Evolutionary conservation across 2,113 vertebrate genomes (phyloP).

Genomic region (Dipodomys stephensi): DNA sequence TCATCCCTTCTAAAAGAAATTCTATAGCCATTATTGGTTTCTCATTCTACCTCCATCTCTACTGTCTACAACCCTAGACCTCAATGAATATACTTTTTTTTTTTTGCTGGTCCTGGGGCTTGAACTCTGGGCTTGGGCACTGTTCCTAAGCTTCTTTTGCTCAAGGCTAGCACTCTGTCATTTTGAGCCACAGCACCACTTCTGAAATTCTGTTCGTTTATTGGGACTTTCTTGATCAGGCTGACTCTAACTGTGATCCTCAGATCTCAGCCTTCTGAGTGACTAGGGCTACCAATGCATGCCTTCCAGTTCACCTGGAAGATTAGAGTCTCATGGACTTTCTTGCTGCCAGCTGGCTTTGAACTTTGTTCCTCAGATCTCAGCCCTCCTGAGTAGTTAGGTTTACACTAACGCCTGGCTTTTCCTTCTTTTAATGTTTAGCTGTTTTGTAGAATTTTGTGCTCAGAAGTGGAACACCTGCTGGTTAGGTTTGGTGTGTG

Average conservation of each 20-base stretch:
- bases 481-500: not conserved
- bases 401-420: not conserved
- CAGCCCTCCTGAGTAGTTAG: too few species aligned
- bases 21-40: not conserved
- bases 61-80: not conserved
- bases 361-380: too few species aligned
- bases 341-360: too few species aligned
- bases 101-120: too few species aligned
- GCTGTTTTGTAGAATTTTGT: not conserved
- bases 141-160: too few species aligned
- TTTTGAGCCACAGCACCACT: not conserved
- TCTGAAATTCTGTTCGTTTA: not conserved
- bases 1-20: not conserved
- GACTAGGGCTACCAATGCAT: too few species aligned
- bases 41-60: not conserved
- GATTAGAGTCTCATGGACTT: too few species aligned
- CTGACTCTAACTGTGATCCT: too few species aligned
- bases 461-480: not conserved
- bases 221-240: not conserved
- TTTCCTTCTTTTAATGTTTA: conserved; percentile 2
- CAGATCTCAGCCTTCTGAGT: too few species aligned
- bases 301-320: too few species aligned
- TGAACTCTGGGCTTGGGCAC: too few species aligned
- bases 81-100: not conserved
- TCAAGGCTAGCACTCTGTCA: too few species aligned